Conservation (phyloP, 2,797 vertebrate species). For the Poeciliopsis turneri region DNA sequence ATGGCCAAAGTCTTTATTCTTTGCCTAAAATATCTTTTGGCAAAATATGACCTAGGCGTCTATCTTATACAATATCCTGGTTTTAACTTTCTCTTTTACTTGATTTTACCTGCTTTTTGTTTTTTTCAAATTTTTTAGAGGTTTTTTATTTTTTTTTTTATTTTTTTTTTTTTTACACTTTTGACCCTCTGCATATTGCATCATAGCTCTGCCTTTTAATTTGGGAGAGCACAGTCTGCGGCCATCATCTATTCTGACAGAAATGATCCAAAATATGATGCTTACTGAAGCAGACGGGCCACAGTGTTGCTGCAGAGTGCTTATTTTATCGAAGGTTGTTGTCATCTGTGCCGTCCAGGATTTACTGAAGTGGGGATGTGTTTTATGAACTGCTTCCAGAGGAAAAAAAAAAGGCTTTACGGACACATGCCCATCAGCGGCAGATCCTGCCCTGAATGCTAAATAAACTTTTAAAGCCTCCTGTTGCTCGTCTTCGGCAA, state of each 20-base stretch:
- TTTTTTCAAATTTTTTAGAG: too few relatives aligned
- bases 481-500: neutral
- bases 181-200: neutral
- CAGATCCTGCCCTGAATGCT: neutral
- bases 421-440: conserved; percentile 2
- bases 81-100: too few relatives aligned
- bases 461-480: conserved; percentile 12
- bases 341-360: too few relatives aligned
- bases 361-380: neutral
- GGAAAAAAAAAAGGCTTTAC: neutral
- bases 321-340: neutral
- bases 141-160: too few relatives aligned
- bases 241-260: neutral
- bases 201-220: neutral
- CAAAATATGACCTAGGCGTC: too few relatives aligned
- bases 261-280: neutral
- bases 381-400: conserved; percentile 6
- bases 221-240: neutral
- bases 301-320: neutral
- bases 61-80: too few relatives aligned
- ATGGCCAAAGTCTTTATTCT: too few relatives aligned
- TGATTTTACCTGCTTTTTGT: too few relatives aligned
- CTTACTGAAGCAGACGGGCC: neutral
- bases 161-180: neutral
- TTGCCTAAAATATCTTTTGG: too few relatives aligned